Base-by-base conservation (phyloP, 2,888 invertebrate species). In the Aelia acuminata region DNA sequence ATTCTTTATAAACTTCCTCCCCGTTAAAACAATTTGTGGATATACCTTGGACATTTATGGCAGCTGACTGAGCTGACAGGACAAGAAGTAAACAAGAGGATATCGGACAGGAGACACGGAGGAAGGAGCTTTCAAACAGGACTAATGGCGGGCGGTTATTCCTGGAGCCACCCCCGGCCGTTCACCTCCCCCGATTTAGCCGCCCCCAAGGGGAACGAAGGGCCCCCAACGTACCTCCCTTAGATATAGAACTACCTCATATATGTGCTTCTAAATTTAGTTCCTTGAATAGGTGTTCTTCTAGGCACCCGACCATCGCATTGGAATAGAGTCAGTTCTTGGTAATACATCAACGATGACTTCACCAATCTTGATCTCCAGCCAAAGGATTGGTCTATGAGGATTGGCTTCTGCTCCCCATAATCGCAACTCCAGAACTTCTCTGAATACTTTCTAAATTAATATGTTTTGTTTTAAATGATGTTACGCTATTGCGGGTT, bases 101-200 rank as follows among this genome's bases (percentile, higher is more conserved):
- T 47, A 80, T 47, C 43, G 80, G 80, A n/a, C 80, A 80, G 80
- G 43, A 80, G 80, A 47, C 63, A 70, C n/a, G 43, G 80, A 80
- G 80, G 80, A 80, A 80, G 80, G 43, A 80, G 80, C 80, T 80
- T 80, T 80, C 80, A 80, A 80, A 80, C 80, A 80, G 80, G 43
- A 80, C 80, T 80, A 80, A 80, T 80, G 80, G 80, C 43, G 3
- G 39, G 10, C 22, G 80, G n/a, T 80, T 43, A 43, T 80, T 80
- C n/a, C 43, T 39, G 80, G 22, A 80, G 43, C 80, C 80, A 80
- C 80, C 80, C 80, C 80, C 80, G 80, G 80, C 5, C 80, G 80
- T 80, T 80, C 80, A 80, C 80, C 80, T 47, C 80, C 43, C 80
- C 80, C 80, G 80, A 80, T 80, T 43, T 80, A 80, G 80, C 80